Conservation (phyloP, 2,888 invertebrate species). For the Cantharis rufa region DNA sequence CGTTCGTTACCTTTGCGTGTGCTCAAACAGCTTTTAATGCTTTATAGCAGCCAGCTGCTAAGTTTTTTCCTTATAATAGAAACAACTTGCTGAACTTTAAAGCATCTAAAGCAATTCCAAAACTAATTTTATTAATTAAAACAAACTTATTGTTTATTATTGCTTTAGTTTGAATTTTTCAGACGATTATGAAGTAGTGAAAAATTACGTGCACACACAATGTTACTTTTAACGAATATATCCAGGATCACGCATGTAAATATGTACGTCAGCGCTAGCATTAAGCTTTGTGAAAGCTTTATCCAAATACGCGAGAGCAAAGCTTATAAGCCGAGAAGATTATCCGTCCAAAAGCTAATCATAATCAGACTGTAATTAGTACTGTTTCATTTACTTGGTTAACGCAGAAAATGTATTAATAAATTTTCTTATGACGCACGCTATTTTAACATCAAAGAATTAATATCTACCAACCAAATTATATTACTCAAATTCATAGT, state of each 20-base stretch:
- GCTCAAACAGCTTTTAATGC: constrained; percentile 7
- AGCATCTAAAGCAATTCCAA: constrained; percentile 4
- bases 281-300: constrained; percentile 51
- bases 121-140: neutral
- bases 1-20: constrained; percentile 26
- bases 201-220: neutral
- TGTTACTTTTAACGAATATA: constrained; percentile 27
- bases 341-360: constrained; percentile 56
- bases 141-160: neutral
- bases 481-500: neutral
- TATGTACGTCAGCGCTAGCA: constrained; percentile 37
- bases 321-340: constrained; percentile 54
- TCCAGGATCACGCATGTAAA: constrained; percentile 31
- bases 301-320: constrained; percentile 52
- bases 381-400: constrained; percentile 38
- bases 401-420: constrained; percentile 21
- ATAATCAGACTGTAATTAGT: constrained; percentile 56
- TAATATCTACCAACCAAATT: neutral
- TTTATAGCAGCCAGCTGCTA: constrained; percentile 4
- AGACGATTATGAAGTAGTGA: neutral
- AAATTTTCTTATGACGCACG: neutral
- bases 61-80: constrained; percentile 14
- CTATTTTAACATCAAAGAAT: neutral
- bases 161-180: neutral
- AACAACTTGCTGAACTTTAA: constrained; percentile 19